A percentile compares a stretch with the other conserved stretches of the same genome.
phyloP scores from a whole-genome alignment of 2,888 invertebrate species.

The Caenorhabditis plicata region DNA sequence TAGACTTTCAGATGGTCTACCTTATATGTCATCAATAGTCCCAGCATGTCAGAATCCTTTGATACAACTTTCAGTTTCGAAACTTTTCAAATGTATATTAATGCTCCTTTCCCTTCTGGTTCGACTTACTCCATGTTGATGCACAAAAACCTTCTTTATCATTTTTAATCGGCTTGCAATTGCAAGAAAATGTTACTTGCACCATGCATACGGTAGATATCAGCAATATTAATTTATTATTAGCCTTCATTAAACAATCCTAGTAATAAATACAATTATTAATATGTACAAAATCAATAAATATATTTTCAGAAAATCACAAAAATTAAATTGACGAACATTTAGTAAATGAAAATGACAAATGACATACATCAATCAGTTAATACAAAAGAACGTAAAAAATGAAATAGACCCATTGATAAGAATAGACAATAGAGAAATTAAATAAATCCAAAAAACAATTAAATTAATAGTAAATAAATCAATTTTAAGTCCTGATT shows the following conservation, averaged over 20 bases:
- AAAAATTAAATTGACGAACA: slow-evolving; percentile 4
- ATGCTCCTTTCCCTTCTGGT: too few relatives aligned
- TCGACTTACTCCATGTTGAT: slow-evolving; percentile 22
- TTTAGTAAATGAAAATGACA: slow-evolving; percentile 6
- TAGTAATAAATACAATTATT: too few relatives aligned
- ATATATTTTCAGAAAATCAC: not conserved
- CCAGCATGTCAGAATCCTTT: slow-evolving; percentile 19
- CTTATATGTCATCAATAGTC: slow-evolving; percentile 22
- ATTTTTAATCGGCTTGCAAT: slow-evolving; percentile 5
- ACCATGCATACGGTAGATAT: too few relatives aligned
- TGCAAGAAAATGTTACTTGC: too few relatives aligned
- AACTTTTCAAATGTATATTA: slow-evolving; percentile 7
- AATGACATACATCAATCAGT: not conserved
- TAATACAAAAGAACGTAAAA: not conserved
- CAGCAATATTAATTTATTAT: too few relatives aligned
- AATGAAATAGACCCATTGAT: too few relatives aligned
- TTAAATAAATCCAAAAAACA: too few relatives aligned
- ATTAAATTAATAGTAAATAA: too few relatives aligned
- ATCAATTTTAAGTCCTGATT: too few relatives aligned
- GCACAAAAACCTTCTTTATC: slow-evolving; percentile 30
- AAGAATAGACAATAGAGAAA: too few relatives aligned
- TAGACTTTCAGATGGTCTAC: slow-evolving; percentile 22
- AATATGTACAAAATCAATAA: not conserved
- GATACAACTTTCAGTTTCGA: slow-evolving; percentile 28
- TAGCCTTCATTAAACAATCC: too few relatives aligned